phyloP scores from a whole-genome alignment of 2,797 vertebrate species.

The Amazonetta brasiliensis region DNA sequence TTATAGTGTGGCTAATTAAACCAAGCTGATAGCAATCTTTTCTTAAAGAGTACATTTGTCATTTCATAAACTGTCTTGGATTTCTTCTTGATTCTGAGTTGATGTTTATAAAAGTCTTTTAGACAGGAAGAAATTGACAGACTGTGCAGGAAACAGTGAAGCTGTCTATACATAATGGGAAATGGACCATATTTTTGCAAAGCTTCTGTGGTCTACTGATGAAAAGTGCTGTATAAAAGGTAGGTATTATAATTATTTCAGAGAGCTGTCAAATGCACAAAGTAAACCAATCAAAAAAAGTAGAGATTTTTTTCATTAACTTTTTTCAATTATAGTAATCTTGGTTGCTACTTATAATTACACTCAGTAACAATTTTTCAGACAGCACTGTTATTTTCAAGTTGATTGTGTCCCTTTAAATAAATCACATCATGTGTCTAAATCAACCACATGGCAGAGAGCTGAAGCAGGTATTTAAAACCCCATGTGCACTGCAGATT shows the following conservation, averaged over 20 bases:
- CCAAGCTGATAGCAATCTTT: not conserved
- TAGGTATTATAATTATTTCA: not conserved
- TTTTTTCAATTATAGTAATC: slow-evolving; percentile 2
- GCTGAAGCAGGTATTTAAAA: slow-evolving; percentile 37
- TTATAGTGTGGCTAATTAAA: slow-evolving; percentile 40
- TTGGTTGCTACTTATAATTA: slow-evolving; percentile 13
- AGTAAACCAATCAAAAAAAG: slow-evolving; percentile 2
- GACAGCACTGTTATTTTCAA: not conserved
- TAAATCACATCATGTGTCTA: not conserved
- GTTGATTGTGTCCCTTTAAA: slow-evolving; percentile 31
- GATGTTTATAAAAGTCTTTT: slow-evolving; percentile 3
- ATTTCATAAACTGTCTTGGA: not conserved
- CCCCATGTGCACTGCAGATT: not conserved
- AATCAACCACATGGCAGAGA: not conserved
- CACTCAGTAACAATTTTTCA: not conserved
- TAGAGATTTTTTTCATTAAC: not conserved
- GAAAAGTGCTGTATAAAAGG: not conserved
- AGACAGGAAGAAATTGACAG: not conserved
- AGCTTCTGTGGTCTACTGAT: not conserved
- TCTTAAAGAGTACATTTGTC: not conserved
- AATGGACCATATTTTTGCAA: not conserved
- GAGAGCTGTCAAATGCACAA: not conserved
- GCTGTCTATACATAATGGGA: not conserved
- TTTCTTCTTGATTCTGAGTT: not conserved
- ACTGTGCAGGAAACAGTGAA: not conserved